Evolutionary conservation across 2,113 vertebrate species (phyloP).

Genomic region (Aegithalos caudatus): DNA sequence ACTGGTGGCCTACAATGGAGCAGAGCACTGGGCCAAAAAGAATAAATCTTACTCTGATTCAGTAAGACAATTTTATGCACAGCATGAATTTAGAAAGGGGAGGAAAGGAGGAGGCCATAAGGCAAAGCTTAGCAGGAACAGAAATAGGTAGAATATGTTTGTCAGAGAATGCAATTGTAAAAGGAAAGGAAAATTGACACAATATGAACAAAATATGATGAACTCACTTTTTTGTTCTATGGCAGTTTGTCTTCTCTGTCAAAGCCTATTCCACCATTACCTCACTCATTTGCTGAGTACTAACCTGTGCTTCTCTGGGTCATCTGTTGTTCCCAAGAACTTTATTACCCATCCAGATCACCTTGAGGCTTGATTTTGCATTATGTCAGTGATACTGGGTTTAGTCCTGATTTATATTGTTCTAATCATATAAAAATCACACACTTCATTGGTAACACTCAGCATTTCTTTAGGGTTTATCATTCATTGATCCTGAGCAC

Average conservation of each 20-base stretch:
- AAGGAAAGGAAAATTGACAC: constrained; percentile 1
- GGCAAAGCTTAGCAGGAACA: not conserved
- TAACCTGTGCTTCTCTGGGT: not conserved
- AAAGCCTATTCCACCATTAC: not conserved
- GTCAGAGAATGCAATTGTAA: not conserved
- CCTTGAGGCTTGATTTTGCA: not conserved
- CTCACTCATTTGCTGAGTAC: not conserved
- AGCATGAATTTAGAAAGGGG: constrained; percentile 27
- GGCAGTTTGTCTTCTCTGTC: not conserved
- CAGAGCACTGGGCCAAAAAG: not conserved
- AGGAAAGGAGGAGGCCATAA: not conserved
- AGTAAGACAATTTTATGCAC: constrained; percentile 19
- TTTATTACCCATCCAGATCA: not conserved
- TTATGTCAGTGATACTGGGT: not conserved
- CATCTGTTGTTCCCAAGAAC: not conserved
- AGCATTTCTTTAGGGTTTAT: constrained; percentile 18
- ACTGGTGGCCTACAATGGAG: not conserved
- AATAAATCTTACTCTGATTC: constrained; percentile 20
- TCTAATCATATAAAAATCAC: not conserved
- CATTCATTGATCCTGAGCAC: constrained; percentile 1
- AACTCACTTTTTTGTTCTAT: not conserved
- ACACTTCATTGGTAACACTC: not conserved
- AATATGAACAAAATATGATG: not conserved
- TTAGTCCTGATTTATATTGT: not conserved
- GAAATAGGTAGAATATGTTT: not conserved